Evolutionary conservation across 2,888 invertebrate species (phyloP), one percentile per base, ranked within the genome.

Genomic region (Phorcus lineatus): DNA sequence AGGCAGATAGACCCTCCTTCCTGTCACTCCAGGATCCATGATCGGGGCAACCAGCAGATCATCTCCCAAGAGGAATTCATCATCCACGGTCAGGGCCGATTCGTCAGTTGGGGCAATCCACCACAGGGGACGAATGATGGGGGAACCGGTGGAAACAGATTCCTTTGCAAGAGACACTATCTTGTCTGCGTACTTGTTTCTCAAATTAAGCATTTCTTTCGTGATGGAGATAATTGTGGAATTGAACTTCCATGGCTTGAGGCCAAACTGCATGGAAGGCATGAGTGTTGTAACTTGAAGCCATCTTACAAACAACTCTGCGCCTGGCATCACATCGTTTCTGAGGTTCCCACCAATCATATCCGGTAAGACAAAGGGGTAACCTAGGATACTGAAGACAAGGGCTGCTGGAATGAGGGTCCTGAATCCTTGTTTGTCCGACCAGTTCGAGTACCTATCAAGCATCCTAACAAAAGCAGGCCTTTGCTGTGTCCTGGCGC

Each of bases 181-280:
- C 31, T 53, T 76, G 54, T 76, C 76, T 22, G 52, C 76, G 28
- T 76, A 76, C 19, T 13, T 7, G 40, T 88, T 85, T 55, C 88
- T 88, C 54, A 89, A 81, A 22, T 82, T 75, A 28, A 89, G 85
- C 78, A 83, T 85, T 9, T 84, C 80, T 74, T 57, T 79, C 0
- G 89, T 85, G 22, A 91, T 88, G 22, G 80, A 74, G 4, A 90
- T 82, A n/a, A 89, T 88, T n/a, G 76, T 76, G 92, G 94, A 90
- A 94, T 96, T 96, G 89, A 97, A 98, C 91, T 97, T 97, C 91
- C 96, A 97, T 0, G 98, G 98, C 67, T 97, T 93, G 90, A 97
- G 96, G 0, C 97, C 97, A 88, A 97, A 98, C 90, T 98, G 96
- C 93, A 98, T 96, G 0, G 97, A 96, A 0, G 98, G 98, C 87